Base-by-base conservation (phyloP, 2,888 invertebrate genomes). In the Gonocerus acuteangulatus region DNA sequence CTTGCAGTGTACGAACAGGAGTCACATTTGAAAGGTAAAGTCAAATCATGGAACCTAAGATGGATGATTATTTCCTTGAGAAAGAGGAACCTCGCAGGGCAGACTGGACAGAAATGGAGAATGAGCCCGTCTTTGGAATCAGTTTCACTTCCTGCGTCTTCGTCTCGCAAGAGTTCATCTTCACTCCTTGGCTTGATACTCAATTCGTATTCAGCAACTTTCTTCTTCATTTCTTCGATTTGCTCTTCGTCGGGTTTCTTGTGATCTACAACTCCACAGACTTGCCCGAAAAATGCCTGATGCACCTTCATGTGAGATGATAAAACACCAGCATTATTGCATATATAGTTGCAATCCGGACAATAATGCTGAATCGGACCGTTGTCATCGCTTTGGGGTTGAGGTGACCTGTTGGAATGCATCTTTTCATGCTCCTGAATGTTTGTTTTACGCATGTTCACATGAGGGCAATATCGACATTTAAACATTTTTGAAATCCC, bases 371-470 rank as follows among this genome's bases (percentile, higher is more conserved):
- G 72, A 6, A 45, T 15, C 13, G 34, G 21, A 13, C 23, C 34
- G 13, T 48, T 34, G 36, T 54, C 48, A 9, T 54, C 49, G 13
- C 63, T 60, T 13, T 49, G 56, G 13, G 51, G 15, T 36, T 47
- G 32, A 13, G 2, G 49, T 15, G 15, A 27, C 39, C 51, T 27
- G 7, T 47, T 42, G 2, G 62, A 23, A 73, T 90, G 90, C 81
- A 89, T 87, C 71, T 84, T 83, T 73, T 91, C 90, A 73, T 93
- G 92, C 69, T 88, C 86, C 27, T 84, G 82, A 62, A 92, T 85
- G 73, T 88, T 89, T 47, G 84, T 83, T 70, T 86, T 84, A 52
- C 89, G 79, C n/a, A 85, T 78, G 71, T 89, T 89, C 13, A 89
- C 86, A 72, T 89, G 89, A 0, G 91, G 89, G 72, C 92, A 92